Percentiles rank a stretch among this genome's conserved stretches.
Conservation (phyloP, 2,797 vertebrate species). For the Chiroxiphia lanceolata region DNA sequence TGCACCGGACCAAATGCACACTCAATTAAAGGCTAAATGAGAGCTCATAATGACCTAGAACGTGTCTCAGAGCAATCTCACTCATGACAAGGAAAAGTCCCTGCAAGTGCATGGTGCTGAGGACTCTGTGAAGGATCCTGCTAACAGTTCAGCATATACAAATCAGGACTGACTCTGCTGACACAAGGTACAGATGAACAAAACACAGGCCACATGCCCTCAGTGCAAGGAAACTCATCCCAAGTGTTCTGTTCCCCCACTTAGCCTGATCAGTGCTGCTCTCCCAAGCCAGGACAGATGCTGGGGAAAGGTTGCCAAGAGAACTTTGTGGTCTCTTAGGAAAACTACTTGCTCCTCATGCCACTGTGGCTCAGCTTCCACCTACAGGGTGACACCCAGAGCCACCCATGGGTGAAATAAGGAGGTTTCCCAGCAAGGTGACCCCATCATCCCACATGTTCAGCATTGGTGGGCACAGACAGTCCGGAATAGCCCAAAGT, state of each 20-base stretch:
- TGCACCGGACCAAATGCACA: not conserved
- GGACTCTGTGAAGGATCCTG: not conserved
- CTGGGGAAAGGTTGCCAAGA: not conserved
- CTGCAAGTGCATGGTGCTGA: fast-evolving
- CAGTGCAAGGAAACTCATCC: not conserved
- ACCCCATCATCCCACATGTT: not conserved
- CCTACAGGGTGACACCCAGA: not conserved
- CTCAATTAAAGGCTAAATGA: not conserved
- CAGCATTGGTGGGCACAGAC: not conserved
- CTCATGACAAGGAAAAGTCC: fast-evolving
- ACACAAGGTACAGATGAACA: not conserved
- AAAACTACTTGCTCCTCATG: not conserved
- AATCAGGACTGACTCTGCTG: not conserved
- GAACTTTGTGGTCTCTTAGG: not conserved
- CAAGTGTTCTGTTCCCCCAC: not conserved
- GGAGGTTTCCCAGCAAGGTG: not conserved
- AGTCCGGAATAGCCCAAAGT: not conserved
- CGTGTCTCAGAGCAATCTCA: not conserved
- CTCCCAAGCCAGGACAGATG: not conserved
- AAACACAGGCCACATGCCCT: fast-evolving
- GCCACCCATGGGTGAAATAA: fast-evolving
- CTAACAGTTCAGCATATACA: not conserved
- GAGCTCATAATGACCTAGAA: not conserved
- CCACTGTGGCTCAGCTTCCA: not conserved
- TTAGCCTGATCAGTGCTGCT: not conserved